Base-by-base conservation (phyloP, 2,113 vertebrate species). In the Corythaixoides concolor region DNA sequence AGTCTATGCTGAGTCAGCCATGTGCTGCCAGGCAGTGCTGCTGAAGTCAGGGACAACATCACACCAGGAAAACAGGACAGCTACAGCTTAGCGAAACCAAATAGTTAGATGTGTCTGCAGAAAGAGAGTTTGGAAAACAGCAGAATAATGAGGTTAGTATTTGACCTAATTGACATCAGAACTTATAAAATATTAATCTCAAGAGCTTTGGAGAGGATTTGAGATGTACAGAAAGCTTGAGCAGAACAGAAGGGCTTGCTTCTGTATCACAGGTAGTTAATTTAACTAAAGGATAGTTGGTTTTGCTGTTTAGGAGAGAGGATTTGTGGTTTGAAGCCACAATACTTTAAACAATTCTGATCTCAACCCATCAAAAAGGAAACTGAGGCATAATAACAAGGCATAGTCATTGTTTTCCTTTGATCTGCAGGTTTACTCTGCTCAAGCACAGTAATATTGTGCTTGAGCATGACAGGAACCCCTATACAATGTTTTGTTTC, bases 101-200 rank as follows among this genome's bases (percentile, higher is more conserved):
- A 64, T 72, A 55, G 82, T 67, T 59, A 63, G 62, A 10, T 30
- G 10, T 4, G 15, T 68, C 78, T 83, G 43, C 53, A 88, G 76
- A 80, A 92, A 88, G 11, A 55, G 52, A 41, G 41, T 66, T 76
- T 47, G 43, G 60, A 85, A 82, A 91, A 73, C 37, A 15, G 50
- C 56, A 55, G 62, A 85, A 30, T 79, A 95, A 93, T 50, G 37
- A 95, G 85, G 88, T 90, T 88, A 85, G 49, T 43, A 66, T 93
- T 77, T 62, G 83, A 97, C 95, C 90, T 88, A 92, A 75, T 77
- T 93, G 88, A 86, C 63, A 86, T 9, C 17, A 92, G 22, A 77
- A 92, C 8, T 76, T 89, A 47, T 15, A 73, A 92, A 82, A 78
- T 74, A 88, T 7, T 94, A 69, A 82, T 69, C 75, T 85, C 1